Evolutionary conservation across 2,797 vertebrate species (phyloP).

Genomic region (Sebastes kiyomatsui): DNA sequence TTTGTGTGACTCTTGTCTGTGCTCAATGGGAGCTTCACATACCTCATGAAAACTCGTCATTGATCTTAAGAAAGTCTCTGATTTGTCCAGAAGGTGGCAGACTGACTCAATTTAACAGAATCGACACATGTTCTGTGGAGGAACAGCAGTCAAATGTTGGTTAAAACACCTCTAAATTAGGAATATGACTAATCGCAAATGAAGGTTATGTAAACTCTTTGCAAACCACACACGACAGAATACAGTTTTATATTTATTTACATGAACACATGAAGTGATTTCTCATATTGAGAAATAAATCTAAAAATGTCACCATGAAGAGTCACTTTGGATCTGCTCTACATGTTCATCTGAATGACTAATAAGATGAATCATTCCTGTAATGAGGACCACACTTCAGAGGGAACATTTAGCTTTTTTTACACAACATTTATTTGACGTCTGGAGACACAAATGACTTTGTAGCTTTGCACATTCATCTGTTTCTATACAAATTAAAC

Average conservation of each 20-base stretch:
- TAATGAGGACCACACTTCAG: background rate
- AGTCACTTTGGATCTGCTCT: background rate
- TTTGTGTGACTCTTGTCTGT: too few species aligned
- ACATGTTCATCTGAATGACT: background rate
- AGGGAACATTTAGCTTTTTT: background rate
- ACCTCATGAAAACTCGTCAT: background rate
- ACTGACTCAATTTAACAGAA: background rate
- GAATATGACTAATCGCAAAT: background rate
- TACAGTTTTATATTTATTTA: background rate
- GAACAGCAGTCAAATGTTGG: background rate
- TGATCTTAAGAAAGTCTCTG: background rate
- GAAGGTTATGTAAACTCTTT: background rate
- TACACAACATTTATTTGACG: background rate
- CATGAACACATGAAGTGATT: background rate
- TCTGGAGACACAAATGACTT: background rate
- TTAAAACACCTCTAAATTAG: background rate
- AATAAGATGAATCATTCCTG: background rate
- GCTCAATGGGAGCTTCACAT: background rate
- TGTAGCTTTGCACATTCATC: background rate
- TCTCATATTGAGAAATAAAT: too few species aligned
- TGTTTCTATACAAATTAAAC: background rate
- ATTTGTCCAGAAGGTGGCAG: slow-evolving; percentile 56
- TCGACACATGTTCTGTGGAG: background rate
- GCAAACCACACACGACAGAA: background rate
- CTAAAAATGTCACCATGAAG: background rate